Evolutionary conservation across 2,888 invertebrate genomes (phyloP), one percentile per base, ranked within the genome.

Genomic region (Invenusta paracnida): DNA sequence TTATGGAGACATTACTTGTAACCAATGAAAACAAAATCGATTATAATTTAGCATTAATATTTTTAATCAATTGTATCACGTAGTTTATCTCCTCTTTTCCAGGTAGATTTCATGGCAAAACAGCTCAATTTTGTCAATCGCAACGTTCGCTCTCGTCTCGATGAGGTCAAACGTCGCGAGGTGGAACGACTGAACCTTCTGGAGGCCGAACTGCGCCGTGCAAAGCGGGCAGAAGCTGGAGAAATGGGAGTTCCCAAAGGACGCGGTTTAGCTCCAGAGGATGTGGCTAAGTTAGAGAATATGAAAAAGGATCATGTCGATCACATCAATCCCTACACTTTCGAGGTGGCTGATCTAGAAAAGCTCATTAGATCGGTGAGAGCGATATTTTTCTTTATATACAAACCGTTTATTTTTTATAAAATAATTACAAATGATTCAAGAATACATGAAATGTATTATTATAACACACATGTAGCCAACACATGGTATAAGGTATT

Each of bases 91-190:
- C n/a, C n/a, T n/a, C n/a, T 82, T 88, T 91, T 92, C 1, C 92
- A 96, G 96, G 94, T 94, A 88, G 97, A 97, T 0, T 95, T 95
- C 91, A 96, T 98, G 88, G 96, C 98, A 0, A 94, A 95, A 87
- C 95, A 97, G 90, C 92, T 98, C 86, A 95, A 96, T 89, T 95
- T 95, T 90, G 96, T 97, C 0, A 94, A 94, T 89, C 96, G 96
- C 90, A 94, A 95, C 89, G 94, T 98, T 0, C 93, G 98, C 88
- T 94, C 95, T 0, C 94, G 94, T 90, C 92, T 98, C 87, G 97
- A 98, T 90, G 98, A 98, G 92, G 93, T 97, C 79, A 98, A 98
- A 91, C 93, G 98, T 79, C 93, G 94, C 29, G 98, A 98, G 92
- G 90, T 98, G 86, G 94, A 95, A 81, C 93, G 97, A 88, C 92